phyloP scores from a whole-genome alignment of 2,888 invertebrate species.

The Gibbula magus region DNA sequence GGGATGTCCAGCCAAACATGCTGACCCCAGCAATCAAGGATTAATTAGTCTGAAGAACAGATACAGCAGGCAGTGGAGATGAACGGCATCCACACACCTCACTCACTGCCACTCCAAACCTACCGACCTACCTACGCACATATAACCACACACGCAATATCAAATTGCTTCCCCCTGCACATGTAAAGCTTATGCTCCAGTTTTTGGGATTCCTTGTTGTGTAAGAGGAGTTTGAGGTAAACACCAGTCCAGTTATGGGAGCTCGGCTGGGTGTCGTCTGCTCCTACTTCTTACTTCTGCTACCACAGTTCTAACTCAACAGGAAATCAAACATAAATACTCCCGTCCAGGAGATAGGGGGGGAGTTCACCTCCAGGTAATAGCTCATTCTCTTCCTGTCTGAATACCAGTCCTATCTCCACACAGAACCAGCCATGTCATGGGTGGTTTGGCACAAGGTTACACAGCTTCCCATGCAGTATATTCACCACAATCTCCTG shows the following conservation, averaged over 20 bases:
- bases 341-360: too few species aligned
- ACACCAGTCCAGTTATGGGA: neutral
- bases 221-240: neutral
- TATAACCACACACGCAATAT: neutral
- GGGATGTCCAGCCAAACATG: neutral
- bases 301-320: too few species aligned
- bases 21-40: neutral
- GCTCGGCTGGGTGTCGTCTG: neutral
- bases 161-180: slow-evolving; percentile 1
- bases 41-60: neutral
- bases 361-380: too few species aligned
- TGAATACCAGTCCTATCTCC: too few species aligned
- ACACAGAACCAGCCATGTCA: too few species aligned
- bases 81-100: neutral
- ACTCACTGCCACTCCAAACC: too few species aligned
- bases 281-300: neutral
- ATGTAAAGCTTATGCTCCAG: neutral
- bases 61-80: neutral
- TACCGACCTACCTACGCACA: neutral
- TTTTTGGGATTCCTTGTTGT: slow-evolving; percentile 10
- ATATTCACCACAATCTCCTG: too few species aligned
- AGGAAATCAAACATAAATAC: too few species aligned
- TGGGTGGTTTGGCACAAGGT: too few species aligned
- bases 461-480: too few species aligned
- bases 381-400: too few species aligned